These are phyloP conservation scores for Beroe ovata DNA, from an alignment of 37 sponge, comb jelly and placozoan genomes.

Conservation along the genomic window DNA sequence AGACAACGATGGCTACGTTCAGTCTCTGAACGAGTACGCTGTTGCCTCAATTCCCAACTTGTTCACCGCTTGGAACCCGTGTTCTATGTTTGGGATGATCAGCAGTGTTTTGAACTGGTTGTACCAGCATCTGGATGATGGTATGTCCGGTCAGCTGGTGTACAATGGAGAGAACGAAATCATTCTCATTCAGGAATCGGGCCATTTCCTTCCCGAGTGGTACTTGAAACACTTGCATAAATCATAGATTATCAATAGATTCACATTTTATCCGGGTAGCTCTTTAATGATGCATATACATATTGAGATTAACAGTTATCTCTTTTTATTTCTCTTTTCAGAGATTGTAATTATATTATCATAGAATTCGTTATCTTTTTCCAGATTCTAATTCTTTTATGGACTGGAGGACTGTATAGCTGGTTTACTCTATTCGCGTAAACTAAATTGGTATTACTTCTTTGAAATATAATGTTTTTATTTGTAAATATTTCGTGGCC, in stretches of 20 bases:
- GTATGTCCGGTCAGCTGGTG: neutral
- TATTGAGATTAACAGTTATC: too few relatives aligned
- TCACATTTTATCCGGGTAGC: too few relatives aligned
- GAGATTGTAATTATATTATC: too few relatives aligned
- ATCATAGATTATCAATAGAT: too few relatives aligned
- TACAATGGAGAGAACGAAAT: neutral
- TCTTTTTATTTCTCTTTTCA: too few relatives aligned
- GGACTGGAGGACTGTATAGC: too few relatives aligned
- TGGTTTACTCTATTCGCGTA: too few relatives aligned
- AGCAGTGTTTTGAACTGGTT: slow-evolving; percentile 13
- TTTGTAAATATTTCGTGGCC: neutral
- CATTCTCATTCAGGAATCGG: too few relatives aligned
- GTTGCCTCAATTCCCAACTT: neutral
- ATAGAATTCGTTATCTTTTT: too few relatives aligned
- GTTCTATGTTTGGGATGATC: slow-evolving; percentile 25
- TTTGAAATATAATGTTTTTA: neutral
- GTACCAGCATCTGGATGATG: neutral
- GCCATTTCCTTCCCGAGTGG: slow-evolving; percentile 40
- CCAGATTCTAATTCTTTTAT: too few relatives aligned
- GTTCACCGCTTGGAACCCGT: neutral
- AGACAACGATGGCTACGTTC: neutral
- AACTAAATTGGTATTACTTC: neutral
- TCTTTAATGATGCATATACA: too few relatives aligned
- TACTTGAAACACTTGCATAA: too few relatives aligned
- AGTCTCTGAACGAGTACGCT: neutral